Conservation (phyloP, 1,140 invertebrate species). For the Bilobella aurantiaca region DNA sequence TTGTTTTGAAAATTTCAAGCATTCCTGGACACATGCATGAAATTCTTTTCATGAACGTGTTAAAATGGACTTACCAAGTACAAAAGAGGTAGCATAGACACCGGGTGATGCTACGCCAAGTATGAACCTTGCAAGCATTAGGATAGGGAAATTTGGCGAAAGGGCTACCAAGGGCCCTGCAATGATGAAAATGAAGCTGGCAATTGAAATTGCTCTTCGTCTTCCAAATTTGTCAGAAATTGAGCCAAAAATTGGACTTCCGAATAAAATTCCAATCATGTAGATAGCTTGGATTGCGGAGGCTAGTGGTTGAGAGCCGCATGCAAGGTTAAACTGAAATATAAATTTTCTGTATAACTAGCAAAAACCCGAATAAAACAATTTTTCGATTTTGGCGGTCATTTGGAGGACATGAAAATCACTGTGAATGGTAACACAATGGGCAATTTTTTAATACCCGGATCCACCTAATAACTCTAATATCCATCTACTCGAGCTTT, state of each 20-base stretch:
- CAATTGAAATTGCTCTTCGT: conserved; percentile 25
- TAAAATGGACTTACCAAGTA: conserved; percentile 21
- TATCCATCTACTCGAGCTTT: too few relatives aligned
- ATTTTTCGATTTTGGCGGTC: too few relatives aligned
- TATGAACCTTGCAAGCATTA: conserved; percentile 28
- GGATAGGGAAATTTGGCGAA: conserved; percentile 16
- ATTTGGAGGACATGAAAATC: too few relatives aligned
- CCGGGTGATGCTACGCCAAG: conserved; percentile 23
- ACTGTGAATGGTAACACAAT: too few relatives aligned
- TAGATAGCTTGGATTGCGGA: conserved; percentile 31
- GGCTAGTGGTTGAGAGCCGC: conserved; percentile 20
- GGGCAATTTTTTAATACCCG: too few relatives aligned
- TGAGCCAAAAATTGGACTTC: conserved; percentile 30
- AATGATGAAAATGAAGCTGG: conserved; percentile 28
- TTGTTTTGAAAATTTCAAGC: too few relatives aligned
- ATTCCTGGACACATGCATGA: neutral
- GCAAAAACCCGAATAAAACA: too few relatives aligned
- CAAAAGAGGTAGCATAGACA: conserved; percentile 31
- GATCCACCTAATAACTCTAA: too few relatives aligned
- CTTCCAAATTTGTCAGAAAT: conserved; percentile 32
- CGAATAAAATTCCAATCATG: conserved; percentile 34
- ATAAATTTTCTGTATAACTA: neutral
- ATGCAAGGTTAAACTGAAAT: conserved; percentile 29
- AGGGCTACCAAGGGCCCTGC: conserved; percentile 27
- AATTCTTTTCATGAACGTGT: neutral